These are phyloP conservation scores for Calcarius lapponicus DNA, from an alignment of 2,797 vertebrate species.

Conservation along the genomic window DNA sequence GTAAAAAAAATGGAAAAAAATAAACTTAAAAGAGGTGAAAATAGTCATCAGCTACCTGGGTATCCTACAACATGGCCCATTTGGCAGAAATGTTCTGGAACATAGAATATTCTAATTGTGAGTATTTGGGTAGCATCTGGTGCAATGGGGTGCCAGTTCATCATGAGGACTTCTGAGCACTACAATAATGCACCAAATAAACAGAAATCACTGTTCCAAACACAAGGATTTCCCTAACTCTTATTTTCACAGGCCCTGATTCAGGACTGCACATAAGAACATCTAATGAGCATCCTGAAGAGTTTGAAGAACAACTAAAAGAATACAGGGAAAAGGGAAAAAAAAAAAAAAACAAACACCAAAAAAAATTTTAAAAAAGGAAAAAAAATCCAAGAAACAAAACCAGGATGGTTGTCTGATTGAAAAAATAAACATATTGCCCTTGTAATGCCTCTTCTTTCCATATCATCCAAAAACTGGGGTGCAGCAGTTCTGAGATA, in stretches of 20 bases:
- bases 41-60: neutral
- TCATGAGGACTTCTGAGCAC: neutral
- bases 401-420: neutral
- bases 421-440: neutral
- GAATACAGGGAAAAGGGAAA: neutral
- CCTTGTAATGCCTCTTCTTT: slow-evolving; percentile 47
- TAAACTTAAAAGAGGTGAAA: neutral
- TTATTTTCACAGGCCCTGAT: slow-evolving; percentile 58
- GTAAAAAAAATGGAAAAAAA: neutral
- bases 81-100: neutral
- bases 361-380: neutral
- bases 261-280: slow-evolving; percentile 6
- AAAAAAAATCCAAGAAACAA: neutral
- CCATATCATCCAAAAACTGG: slow-evolving; percentile 33
- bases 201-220: neutral
- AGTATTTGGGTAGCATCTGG: neutral
- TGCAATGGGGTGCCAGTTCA: neutral
- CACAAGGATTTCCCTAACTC: slow-evolving; percentile 28
- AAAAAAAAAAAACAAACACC: neutral
- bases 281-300: neutral
- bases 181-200: neutral
- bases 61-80: neutral
- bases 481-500: slow-evolving; percentile 68
- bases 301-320: neutral
- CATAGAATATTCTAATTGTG: neutral